Evolutionary conservation across 2,113 vertebrate species (phyloP).

Genomic region (Pedionomus torquatus): DNA sequence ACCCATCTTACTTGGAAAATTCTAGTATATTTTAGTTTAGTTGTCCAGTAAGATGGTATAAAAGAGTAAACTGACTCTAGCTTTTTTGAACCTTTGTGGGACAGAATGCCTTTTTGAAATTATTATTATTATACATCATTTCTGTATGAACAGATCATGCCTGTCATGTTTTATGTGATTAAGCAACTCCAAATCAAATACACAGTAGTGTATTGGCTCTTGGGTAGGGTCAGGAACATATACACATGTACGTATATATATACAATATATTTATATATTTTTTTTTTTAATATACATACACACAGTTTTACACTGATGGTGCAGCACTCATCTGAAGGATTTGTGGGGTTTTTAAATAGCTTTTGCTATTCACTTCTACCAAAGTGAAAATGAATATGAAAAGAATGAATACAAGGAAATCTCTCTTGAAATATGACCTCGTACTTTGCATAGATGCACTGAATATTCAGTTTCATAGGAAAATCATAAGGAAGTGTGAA

Average conservation of each 20-base stretch:
- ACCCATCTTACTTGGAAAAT: not conserved
- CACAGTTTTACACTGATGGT: not conserved
- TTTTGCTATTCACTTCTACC: not conserved
- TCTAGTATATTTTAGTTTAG: not conserved
- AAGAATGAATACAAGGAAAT: not conserved
- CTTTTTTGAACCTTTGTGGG: not conserved
- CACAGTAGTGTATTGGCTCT: not conserved
- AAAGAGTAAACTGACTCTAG: not conserved
- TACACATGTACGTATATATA: not conserved
- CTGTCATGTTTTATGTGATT: not conserved
- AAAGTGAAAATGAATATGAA: not conserved
- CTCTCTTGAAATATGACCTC: not conserved
- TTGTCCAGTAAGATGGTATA: not conserved
- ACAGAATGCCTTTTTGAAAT: not conserved
- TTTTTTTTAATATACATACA: not conserved
- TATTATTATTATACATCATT: not conserved
- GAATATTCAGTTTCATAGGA: constrained; percentile 15
- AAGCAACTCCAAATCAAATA: not conserved
- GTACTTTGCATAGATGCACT: not conserved
- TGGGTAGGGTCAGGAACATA: not conserved
- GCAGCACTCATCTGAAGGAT: not conserved
- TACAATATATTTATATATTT: too few species aligned
- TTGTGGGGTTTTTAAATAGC: not conserved
- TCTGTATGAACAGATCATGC: not conserved
- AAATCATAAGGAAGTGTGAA: constrained; percentile 30